Percentiles rank a stretch among this genome's conserved stretches.
phyloP scores from a whole-genome alignment of 2,797 vertebrate genomes.

The Pogoniulus pusillus region DNA sequence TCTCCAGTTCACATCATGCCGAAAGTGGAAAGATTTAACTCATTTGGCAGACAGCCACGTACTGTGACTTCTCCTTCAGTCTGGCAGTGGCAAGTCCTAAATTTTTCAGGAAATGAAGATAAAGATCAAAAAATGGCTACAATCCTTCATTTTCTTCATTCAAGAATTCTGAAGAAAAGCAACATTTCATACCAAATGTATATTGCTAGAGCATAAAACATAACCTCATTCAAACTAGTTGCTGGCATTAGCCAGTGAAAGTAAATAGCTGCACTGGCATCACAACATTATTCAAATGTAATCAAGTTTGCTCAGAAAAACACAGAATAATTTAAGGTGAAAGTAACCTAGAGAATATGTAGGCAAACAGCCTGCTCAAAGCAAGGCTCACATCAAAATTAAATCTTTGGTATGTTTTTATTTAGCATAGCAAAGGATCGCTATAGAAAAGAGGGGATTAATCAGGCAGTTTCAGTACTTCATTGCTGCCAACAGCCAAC shows the following conservation, averaged over 20 bases:
- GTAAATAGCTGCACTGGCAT: background rate
- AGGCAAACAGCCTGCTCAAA: background rate
- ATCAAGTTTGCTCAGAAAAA: background rate
- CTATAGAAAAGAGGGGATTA: background rate
- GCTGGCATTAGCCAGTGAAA: background rate
- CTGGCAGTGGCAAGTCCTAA: background rate
- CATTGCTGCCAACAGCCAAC: background rate
- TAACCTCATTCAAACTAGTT: background rate
- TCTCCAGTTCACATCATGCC: background rate
- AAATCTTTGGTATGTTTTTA: background rate
- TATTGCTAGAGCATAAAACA: background rate
- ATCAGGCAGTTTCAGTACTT: background rate
- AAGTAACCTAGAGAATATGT: background rate
- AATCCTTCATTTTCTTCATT: background rate
- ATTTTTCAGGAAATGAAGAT: background rate
- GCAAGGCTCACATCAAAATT: background rate
- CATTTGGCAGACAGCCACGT: background rate
- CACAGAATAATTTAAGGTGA: background rate
- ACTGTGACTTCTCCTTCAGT: background rate
- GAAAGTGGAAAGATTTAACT: slow-evolving; percentile 7
- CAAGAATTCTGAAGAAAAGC: background rate
- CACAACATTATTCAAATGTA: background rate
- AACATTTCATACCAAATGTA: background rate
- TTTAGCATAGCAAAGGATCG: background rate
- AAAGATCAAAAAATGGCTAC: background rate